Percentiles rank a stretch among this genome's conserved stretches.
Conservation (phyloP, 2,797 vertebrate genomes). For the Vespertilio murinus region DNA sequence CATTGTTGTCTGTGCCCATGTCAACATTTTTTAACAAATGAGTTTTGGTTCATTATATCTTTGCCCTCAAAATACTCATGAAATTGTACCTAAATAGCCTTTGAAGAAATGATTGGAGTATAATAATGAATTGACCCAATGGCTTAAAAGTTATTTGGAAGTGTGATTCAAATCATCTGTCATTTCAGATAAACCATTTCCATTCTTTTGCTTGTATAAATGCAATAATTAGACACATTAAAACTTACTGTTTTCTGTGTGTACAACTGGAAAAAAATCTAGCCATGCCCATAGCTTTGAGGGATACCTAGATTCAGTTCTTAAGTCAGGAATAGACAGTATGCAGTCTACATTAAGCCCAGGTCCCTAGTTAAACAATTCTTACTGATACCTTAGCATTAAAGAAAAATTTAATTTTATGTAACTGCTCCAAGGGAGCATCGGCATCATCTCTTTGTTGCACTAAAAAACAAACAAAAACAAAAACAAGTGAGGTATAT, state of each 20-base stretch:
- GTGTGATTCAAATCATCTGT: neutral
- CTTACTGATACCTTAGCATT: neutral
- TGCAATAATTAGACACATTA: neutral
- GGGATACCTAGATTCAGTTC: neutral
- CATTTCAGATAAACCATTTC: conserved; percentile 7
- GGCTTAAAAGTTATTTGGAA: neutral
- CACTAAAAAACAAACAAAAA: neutral
- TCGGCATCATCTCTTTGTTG: neutral
- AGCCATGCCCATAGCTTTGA: neutral
- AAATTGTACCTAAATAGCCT: neutral
- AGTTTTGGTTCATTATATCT: neutral
- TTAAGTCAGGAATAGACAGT: neutral
- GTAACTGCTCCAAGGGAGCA: neutral
- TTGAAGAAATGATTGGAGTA: neutral
- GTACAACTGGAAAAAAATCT: neutral
- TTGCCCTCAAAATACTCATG: conserved; percentile 15
- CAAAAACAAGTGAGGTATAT: neutral
- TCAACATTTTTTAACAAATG: neutral
- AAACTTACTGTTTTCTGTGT: neutral
- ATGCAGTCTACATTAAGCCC: neutral
- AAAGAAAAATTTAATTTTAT: neutral
- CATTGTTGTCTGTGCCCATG: neutral
- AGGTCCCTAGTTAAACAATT: neutral
- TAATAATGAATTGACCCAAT: neutral
- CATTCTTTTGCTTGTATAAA: neutral